Evolutionary conservation across 2,797 vertebrate species (phyloP).

Genomic region (Hydrolagus colliei): DNA sequence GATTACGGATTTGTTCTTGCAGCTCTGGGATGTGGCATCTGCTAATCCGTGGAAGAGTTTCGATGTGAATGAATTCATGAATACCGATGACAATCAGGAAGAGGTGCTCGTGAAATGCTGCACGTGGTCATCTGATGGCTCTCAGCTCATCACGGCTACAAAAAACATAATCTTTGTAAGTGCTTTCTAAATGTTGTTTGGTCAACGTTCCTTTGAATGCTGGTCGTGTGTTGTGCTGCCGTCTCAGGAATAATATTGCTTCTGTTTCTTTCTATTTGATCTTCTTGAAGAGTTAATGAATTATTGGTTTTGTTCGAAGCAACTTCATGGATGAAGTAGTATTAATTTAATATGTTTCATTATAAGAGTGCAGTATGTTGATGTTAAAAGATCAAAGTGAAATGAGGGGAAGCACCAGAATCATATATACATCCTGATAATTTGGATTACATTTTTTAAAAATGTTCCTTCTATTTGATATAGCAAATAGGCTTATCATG

Average conservation of each 20-base stretch:
- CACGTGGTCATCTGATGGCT: slow-evolving; percentile 75
- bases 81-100: slow-evolving; percentile 54
- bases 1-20: slow-evolving; percentile 26
- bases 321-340: no score
- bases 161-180: slow-evolving; percentile 81
- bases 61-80: slow-evolving; percentile 61
- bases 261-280: no score
- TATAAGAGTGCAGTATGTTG: no score
- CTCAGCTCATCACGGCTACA: slow-evolving; percentile 68
- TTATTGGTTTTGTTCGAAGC: neutral
- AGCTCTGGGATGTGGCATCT: slow-evolving; percentile 75
- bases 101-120: slow-evolving; percentile 79
- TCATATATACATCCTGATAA: no score
- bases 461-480: no score
- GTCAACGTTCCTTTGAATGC: slow-evolving; percentile 32
- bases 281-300: neutral
- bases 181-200: slow-evolving; percentile 27
- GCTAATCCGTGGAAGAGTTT: slow-evolving; percentile 78
- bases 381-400: no score
- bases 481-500: no score
- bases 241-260: no score
- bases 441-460: no score
- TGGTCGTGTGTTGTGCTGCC: neutral
- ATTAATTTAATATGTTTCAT: no score
- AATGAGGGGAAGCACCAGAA: no score